Evolutionary conservation across 1,140 invertebrate species (phyloP), one percentile per base, ranked within the genome.

Genomic region (Pseudomyrmex flavicornis): DNA sequence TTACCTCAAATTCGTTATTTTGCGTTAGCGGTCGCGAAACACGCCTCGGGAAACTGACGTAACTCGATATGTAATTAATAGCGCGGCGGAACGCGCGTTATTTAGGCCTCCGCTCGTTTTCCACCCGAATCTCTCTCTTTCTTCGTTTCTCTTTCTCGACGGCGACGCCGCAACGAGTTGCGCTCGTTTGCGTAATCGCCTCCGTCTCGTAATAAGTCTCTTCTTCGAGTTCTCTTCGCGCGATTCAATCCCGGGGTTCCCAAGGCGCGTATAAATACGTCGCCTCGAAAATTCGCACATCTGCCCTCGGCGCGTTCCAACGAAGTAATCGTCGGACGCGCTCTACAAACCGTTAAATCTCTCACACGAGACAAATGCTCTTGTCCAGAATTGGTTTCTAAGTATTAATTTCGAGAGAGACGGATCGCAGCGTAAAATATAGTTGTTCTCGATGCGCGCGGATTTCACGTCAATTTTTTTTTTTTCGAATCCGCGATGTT

Each of bases 221-320:
- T 70, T 72, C 76, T 58, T 20, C 76, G 76, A 59, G 35, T 35
- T 22, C 20, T 22, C 20, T 22, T 22, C 5, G 35, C 66, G 76
- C 65, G 66, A 80, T 80, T 66, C 54, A 80, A 80, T 80, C 76
- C 66, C 76, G 44, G 66, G 12, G 7, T 50, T 9, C 63, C 66
- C 66, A 72, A 70, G 66, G 66, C 76, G 76, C 76, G 66, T 80
- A 80, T 80, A 80, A 80, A 80, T 80, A 80, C 56, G 76, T 80
- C 76, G 76, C 46, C 76, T 80, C 66, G 76, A 80, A 80, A 80
- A 80, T 80, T 80, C 66, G 54, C 66, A 66, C 76, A 80, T 80
- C 76, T 80, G 76, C 56, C 76, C 58, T 79, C 46, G 22, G 35
- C 56, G 22, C 66, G 12, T 70, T 66, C 35, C 58, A 79, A 70